A percentile compares a stretch with the other conserved stretches of the same genome.
Evolutionary conservation across 2,888 invertebrate genomes (phyloP).

Genomic region (Myopa testacea): DNA sequence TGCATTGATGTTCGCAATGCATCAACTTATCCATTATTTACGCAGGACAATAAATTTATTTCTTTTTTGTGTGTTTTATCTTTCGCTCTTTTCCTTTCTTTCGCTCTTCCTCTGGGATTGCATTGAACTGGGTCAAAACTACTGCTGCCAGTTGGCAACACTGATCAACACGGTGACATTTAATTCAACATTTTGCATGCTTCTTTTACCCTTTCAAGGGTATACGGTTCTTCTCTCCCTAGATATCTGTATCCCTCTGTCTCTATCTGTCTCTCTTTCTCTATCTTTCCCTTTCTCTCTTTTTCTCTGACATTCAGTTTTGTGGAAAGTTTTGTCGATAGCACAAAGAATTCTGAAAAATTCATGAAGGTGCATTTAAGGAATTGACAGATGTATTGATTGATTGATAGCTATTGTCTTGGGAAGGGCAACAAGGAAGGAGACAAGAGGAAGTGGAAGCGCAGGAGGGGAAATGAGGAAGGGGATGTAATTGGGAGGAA

Average conservation of each 20-base stretch:
- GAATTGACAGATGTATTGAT: not conserved
- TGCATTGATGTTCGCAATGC: not conserved
- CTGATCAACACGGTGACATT: not conserved
- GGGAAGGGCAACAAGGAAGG: not conserved
- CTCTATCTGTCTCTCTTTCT: too few species aligned
- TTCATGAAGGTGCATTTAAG: not conserved
- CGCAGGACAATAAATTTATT: slow-evolving; percentile 8
- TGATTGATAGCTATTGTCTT: not conserved
- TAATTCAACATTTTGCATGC: not conserved
- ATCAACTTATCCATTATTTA: slow-evolving; percentile 15
- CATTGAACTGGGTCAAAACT: slow-evolving; percentile 1
- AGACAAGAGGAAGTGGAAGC: too few species aligned
- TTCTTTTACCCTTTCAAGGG: not conserved
- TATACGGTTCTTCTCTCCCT: not conserved
- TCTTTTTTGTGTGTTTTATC: not conserved
- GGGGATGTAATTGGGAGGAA: too few species aligned
- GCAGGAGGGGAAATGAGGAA: too few species aligned
- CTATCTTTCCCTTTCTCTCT: too few species aligned
- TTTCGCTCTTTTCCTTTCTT: not conserved
- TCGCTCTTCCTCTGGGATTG: not conserved
- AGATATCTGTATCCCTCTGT: too few species aligned
- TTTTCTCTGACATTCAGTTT: too few species aligned
- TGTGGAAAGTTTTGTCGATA: too few species aligned
- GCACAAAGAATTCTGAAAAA: not conserved
- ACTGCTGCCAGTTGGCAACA: not conserved